Base-by-base conservation (phyloP, 1,140 invertebrate genomes). In the Schlechtendalia chinensis region DNA sequence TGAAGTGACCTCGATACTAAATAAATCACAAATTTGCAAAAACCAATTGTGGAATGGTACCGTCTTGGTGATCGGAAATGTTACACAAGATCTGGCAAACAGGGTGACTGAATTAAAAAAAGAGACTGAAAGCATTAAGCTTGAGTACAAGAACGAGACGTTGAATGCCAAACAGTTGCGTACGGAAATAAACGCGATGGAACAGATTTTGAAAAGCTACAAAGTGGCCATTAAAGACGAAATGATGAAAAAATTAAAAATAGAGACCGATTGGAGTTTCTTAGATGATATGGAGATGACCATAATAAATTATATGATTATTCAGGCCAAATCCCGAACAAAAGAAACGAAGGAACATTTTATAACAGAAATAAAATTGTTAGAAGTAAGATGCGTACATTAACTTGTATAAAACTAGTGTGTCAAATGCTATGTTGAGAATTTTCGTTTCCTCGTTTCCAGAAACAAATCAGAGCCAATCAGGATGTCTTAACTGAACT, bases 231-330 rank as follows among this genome's bases (percentile, higher is more conserved):
- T 79, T 27, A 79, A 29, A 12, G 58, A 79, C 19, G 58, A 61
- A 19, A 79, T 79, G 58, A 50, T 79, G 5, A 79, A 59, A 11
- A 79, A 79, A 29, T 79, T 79, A 27, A 79, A 27, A 63, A 50
- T 79, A 8, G 39, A 61, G 47, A 79, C 39, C 2, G 58, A 61
- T 50, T 72, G 69, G 69, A 54, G 29, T 29, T 72, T 72, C 29
- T 19, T 79, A 47, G 39, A 79, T 1, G 32, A 79, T 29, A 79
- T 79, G 75, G 75, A 79, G 24, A 79, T 79, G 22, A 24, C 58
- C 24, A 61, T 79, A n/a, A 79, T 79, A 1, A 63, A 63, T 1
- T 79, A 50, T 32, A 79, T 79, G 75, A 79, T 79, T 27, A 50
- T 59, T 19, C 32, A 79, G 19, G 39, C 39, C 11, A 61, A 79